Base-by-base conservation (phyloP, 2,113 vertebrate genomes). In the Platycercus adscitus region DNA sequence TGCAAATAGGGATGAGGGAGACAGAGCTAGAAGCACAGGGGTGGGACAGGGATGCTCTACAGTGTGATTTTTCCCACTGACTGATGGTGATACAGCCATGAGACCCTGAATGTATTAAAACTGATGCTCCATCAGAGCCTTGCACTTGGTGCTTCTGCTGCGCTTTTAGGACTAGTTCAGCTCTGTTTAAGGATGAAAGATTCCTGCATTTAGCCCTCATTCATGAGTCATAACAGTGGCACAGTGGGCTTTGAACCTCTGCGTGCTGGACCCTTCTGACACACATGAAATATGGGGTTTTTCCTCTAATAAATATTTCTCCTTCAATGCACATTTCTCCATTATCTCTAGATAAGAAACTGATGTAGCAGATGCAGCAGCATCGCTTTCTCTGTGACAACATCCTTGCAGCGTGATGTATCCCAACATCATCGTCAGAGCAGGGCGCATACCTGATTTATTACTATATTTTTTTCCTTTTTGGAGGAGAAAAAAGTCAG, bases 31-130 rank as follows among this genome's bases (percentile, higher is more conserved):
- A 35, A 79, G 43, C 15, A 7, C 3, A 3, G 9, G 31, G 15
- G 7, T 49, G 35, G 39, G 55, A 18, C 58, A 78, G 65, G 24
- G 37, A 6, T 14, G 76, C 28, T 68, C 8, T 13, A 8, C 10
- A 53, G 47, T 19, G 56, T 13, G 2, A 11, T 71, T 82, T 71
- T 71, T 49, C 66, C 87, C 37, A 0, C 82, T 8, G 23, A 13
- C 13, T 55, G 29, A 4, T 4, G 65, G 37, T 3, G 31, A 2
- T 0, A 1, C 6, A 53, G 55, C 31, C 18, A 0, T 7, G 14
- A 60, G 24, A 37, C 7, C 72, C 72, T 6, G 11, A 37, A 25
- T 0, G 1, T 20, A 52, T 29, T 9, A 8, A 61, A 68, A 73
- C 56, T 16, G 15, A 35, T 58, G 50, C 81, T 50, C 60, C 88